Evolutionary conservation across 2,888 invertebrate species (phyloP).

Genomic region (Drosophila putrida): DNA sequence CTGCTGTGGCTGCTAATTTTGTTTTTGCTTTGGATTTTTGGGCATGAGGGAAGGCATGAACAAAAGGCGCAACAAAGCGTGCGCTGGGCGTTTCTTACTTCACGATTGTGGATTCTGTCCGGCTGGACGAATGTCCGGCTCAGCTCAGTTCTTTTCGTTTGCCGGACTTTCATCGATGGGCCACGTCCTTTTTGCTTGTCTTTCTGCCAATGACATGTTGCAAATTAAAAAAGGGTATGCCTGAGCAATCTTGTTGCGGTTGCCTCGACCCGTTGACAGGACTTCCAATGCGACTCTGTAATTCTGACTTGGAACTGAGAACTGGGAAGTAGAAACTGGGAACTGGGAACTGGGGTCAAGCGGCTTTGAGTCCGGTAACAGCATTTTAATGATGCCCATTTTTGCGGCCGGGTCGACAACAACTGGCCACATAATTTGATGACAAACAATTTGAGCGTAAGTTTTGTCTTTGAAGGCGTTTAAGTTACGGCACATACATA

Average conservation of each 20-base stretch:
- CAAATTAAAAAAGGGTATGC: conserved; percentile 81
- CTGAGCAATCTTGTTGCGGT: conserved; percentile 78
- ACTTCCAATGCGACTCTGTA: conserved; percentile 10
- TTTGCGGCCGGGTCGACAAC: conserved; percentile 43
- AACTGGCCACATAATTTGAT: conserved; percentile 74
- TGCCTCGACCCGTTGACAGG: conserved; percentile 45
- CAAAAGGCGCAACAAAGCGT: conserved; percentile 79
- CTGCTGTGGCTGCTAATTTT: conserved; percentile 73
- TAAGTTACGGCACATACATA: conserved; percentile 32
- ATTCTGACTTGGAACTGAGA: not conserved
- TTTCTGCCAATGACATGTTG: conserved; percentile 81
- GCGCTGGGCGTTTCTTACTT: conserved; percentile 39
- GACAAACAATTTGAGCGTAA: conserved; percentile 78
- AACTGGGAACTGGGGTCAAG: conserved; percentile 35
- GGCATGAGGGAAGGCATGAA: conserved; percentile 42
- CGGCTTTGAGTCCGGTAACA: conserved; percentile 65
- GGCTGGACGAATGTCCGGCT: conserved; percentile 3
- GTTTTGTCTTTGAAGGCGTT: conserved; percentile 70
- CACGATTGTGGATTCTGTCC: conserved; percentile 10
- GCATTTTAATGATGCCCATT: conserved; percentile 80
- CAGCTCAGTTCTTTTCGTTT: conserved; percentile 18
- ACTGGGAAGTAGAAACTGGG: not conserved
- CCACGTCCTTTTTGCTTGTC: conserved; percentile 74
- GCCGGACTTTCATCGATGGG: conserved; percentile 52
- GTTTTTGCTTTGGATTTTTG: conserved; percentile 68